A percentile compares a stretch with the other conserved stretches of the same genome.
Evolutionary conservation across 2,888 invertebrate genomes (phyloP).

Genomic region (Erebia epiphron): DNA sequence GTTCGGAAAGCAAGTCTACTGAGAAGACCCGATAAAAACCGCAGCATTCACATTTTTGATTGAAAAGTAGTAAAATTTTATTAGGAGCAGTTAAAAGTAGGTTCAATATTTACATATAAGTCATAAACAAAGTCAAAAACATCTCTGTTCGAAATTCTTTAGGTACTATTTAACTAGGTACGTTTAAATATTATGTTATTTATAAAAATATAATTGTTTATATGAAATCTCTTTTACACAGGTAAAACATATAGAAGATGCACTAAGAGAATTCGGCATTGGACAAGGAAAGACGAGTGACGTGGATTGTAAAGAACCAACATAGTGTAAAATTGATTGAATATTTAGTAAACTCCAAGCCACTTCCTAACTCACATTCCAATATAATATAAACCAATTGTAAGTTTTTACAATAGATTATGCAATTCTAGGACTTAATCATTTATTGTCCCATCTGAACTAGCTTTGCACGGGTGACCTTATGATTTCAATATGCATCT

Average conservation of each 20-base stretch:
- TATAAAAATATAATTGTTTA: background rate
- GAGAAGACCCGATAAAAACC: no score
- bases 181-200: no score
- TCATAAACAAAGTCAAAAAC: no score
- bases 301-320: slow-evolving; percentile 61
- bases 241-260: slow-evolving; percentile 87
- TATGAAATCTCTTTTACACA: slow-evolving; percentile 44
- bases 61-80: background rate
- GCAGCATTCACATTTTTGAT: background rate
- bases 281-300: slow-evolving; percentile 69
- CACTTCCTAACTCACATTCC: slow-evolving; percentile 24
- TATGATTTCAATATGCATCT: background rate
- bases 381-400: slow-evolving; percentile 20
- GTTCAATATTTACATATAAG: no score
- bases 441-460: no score
- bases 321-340: slow-evolving; percentile 50
- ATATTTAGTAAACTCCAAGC: background rate
- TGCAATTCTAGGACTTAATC: no score
- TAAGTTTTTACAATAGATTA: slow-evolving; percentile 15
- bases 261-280: slow-evolving; percentile 84
- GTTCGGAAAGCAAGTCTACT: no score
- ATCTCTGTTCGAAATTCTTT: no score
- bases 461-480: no score
- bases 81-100: background rate
- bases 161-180: no score